Evolutionary conservation across 2,113 vertebrate genomes (phyloP).

Genomic region (Athene noctua): DNA sequence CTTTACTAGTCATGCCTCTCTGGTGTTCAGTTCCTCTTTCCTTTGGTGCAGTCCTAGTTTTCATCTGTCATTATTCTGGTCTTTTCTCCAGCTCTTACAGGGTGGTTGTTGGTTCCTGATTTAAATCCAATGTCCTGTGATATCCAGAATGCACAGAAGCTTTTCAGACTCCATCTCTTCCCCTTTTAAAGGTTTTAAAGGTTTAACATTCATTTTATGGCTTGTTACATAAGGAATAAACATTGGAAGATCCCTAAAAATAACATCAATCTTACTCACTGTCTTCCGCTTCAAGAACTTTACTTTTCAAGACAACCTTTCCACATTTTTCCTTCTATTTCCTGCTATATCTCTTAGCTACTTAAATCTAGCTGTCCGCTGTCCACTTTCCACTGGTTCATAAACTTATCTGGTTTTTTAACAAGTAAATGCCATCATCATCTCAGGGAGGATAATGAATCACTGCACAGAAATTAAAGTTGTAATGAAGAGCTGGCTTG

Average conservation of each 20-base stretch:
- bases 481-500: neutral
- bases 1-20: neutral
- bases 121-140: neutral
- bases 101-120: neutral
- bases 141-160: neutral
- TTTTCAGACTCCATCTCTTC: neutral
- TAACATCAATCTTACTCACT: neutral
- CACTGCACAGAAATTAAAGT: neutral
- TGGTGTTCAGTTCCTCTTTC: neutral
- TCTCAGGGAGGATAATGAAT: neutral
- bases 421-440: neutral
- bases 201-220: neutral
- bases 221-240: neutral
- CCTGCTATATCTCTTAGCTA: neutral
- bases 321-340: neutral
- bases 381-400: neutral
- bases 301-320: neutral
- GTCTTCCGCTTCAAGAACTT: neutral
- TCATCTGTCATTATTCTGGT: neutral
- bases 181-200: neutral
- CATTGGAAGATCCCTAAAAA: neutral
- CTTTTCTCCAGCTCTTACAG: neutral
- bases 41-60: neutral
- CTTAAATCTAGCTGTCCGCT: neutral
- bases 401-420: neutral